Evolutionary conservation across 2,888 invertebrate species (phyloP).

Genomic region (Gymnocheta viridis): DNA sequence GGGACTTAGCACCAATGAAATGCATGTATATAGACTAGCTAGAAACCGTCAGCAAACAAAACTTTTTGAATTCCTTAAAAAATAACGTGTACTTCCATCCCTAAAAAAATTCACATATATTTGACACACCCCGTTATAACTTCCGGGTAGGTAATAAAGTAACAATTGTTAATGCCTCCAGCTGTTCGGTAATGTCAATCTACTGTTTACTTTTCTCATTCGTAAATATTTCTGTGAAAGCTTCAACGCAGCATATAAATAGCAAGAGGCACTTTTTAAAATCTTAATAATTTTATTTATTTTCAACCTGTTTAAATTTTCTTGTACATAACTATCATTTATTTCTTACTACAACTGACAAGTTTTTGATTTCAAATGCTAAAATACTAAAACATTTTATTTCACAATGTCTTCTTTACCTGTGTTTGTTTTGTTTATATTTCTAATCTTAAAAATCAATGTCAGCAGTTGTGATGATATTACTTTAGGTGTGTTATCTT

Average conservation of each 20-base stretch:
- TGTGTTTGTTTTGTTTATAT: slow-evolving; percentile 47
- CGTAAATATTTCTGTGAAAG: background rate
- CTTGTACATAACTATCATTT: slow-evolving; percentile 31
- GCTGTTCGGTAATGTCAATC: slow-evolving; percentile 15
- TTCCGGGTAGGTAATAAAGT: background rate
- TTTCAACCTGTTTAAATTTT: slow-evolving; percentile 67
- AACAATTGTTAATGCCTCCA: background rate
- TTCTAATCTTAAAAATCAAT: slow-evolving; percentile 30
- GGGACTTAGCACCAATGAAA: no score
- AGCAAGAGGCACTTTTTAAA: background rate
- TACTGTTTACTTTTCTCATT: slow-evolving; percentile 60
- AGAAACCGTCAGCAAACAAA: no score
- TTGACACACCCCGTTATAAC: background rate
- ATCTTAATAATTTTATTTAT: slow-evolving; percentile 64
- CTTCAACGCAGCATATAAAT: background rate
- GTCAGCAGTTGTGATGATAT: slow-evolving; percentile 11
- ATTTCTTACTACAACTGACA: slow-evolving; percentile 70
- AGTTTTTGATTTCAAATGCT: slow-evolving; percentile 71
- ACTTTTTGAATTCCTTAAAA: background rate
- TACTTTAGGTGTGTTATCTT: background rate
- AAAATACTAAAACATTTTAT: slow-evolving; percentile 71
- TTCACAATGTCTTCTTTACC: slow-evolving; percentile 45
- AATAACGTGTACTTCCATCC: background rate
- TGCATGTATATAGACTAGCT: no score
- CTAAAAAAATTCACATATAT: background rate